A percentile compares a stretch with the other conserved stretches of the same genome.
Evolutionary conservation across 2,113 vertebrate species (phyloP).

Genomic region (Thinocorus orbignyianus): DNA sequence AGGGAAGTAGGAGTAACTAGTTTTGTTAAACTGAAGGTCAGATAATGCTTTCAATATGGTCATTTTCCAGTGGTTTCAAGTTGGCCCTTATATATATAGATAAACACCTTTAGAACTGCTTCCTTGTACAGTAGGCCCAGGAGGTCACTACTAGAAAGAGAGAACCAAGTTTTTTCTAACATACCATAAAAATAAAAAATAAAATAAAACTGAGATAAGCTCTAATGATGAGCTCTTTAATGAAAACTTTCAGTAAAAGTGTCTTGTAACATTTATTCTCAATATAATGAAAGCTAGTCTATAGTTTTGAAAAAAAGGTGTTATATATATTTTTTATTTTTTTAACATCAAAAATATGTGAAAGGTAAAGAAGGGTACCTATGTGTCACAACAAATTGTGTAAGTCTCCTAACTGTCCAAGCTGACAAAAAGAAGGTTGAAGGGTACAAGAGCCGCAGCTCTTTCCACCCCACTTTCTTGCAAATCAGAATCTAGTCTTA

Average conservation of each 20-base stretch:
- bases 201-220: neutral
- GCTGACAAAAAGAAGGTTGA: neutral
- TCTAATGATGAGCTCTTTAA: neutral
- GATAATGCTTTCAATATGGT: neutral
- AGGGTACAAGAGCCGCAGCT: neutral
- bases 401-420: neutral
- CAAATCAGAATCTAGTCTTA: neutral
- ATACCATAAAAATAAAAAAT: neutral
- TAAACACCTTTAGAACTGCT: neutral
- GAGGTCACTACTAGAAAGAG: neutral
- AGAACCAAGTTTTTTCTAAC: neutral
- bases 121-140: neutral
- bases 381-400: rapidly evolving
- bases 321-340: neutral
- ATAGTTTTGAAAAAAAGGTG: neutral
- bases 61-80: neutral
- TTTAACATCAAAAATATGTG: neutral
- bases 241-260: neutral
- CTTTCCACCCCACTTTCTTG: neutral
- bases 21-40: neutral
- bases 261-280: neutral
- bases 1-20: neutral
- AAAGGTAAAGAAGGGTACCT: neutral
- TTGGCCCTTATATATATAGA: neutral
- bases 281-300: neutral